phyloP scores from a whole-genome alignment of 2,888 invertebrate species.

The Rhamnusium bicolor region DNA sequence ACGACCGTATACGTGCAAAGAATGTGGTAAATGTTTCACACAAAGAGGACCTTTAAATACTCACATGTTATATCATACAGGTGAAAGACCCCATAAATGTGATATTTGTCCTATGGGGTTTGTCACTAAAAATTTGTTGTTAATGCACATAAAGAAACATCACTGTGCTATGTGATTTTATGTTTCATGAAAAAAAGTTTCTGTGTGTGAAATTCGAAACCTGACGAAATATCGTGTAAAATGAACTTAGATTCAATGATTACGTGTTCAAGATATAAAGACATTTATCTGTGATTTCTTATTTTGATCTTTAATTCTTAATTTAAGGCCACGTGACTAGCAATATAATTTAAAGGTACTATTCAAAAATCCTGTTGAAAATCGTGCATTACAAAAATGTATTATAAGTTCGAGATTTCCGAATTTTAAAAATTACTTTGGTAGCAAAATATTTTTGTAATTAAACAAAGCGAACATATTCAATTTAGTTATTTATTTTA shows the following conservation, averaged over 20 bases:
- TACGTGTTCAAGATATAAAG: neutral
- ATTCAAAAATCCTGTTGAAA: neutral
- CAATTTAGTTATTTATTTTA: too few species aligned
- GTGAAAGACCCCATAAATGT: slow-evolving; percentile 50
- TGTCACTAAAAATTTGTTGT: slow-evolving; percentile 53
- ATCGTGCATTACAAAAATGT: too few species aligned
- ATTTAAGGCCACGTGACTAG: neutral
- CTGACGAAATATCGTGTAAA: neutral
- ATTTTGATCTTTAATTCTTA: neutral
- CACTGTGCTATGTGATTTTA: slow-evolving; percentile 39
- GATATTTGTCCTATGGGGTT: slow-evolving; percentile 56
- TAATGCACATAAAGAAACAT: slow-evolving; percentile 65
- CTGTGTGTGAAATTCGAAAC: neutral
- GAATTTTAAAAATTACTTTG: too few species aligned
- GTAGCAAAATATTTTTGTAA: too few species aligned
- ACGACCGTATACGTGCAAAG: slow-evolving; percentile 54
- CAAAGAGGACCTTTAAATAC: slow-evolving; percentile 73
- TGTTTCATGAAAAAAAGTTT: neutral
- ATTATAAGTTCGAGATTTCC: too few species aligned
- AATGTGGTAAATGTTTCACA: slow-evolving; percentile 64
- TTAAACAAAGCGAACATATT: too few species aligned
- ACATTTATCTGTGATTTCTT: neutral
- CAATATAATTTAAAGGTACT: too few species aligned
- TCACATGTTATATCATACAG: slow-evolving; percentile 62
- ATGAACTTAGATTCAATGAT: neutral